Evolutionary conservation across 1,140 invertebrate genomes (phyloP).

Genomic region (Mizuhopecten yessoensis): DNA sequence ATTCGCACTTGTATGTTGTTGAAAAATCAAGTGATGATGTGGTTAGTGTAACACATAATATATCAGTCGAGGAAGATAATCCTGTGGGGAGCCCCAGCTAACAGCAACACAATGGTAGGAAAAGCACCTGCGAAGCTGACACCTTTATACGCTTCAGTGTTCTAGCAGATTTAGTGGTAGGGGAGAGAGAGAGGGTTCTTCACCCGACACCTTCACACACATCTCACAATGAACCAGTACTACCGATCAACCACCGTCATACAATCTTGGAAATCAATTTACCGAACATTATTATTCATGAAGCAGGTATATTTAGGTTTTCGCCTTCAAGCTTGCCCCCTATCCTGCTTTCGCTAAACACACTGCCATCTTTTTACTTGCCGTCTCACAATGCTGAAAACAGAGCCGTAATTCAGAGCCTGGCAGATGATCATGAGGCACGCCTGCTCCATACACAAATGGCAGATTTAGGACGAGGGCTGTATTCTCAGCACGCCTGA

Average conservation of each 20-base stretch:
- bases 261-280: slow-evolving; percentile 21
- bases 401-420: neutral
- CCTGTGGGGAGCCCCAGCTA: neutral
- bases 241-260: neutral
- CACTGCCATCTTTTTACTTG: slow-evolving; percentile 37
- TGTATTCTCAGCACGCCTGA: slow-evolving; percentile 31
- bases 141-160: slow-evolving; percentile 33
- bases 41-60: neutral
- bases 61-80: neutral
- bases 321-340: neutral
- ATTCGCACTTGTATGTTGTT: neutral
- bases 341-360: slow-evolving; percentile 1
- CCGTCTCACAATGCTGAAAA: slow-evolving; percentile 23
- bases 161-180: neutral
- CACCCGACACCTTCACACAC: no score
- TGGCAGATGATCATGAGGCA: slow-evolving; percentile 31
- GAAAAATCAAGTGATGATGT: neutral
- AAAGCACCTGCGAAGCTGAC: slow-evolving; percentile 36
- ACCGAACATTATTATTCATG: slow-evolving; percentile 4
- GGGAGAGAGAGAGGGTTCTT: neutral
- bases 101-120: neutral
- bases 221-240: slow-evolving; percentile 3
- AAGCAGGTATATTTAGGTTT: slow-evolving; percentile 8
- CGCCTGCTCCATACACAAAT: slow-evolving; percentile 25
- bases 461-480: slow-evolving; percentile 36